phyloP scores from a whole-genome alignment of 2,113 vertebrate genomes.

The Thymallus thymallus region DNA sequence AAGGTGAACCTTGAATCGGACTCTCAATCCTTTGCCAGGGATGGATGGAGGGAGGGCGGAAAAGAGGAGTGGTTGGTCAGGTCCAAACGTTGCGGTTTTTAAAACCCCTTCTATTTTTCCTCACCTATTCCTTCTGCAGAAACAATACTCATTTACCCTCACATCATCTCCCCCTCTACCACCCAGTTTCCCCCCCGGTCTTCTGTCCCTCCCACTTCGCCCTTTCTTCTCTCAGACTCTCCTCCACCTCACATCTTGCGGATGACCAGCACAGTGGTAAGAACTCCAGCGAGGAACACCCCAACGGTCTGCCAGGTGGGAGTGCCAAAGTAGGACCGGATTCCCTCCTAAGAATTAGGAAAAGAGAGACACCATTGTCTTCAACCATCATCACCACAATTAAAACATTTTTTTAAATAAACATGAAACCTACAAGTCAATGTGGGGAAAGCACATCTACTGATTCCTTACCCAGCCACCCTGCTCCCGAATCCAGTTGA shows the following conservation, averaged over 20 bases:
- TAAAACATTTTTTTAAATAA: neutral
- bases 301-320: conserved; percentile 88
- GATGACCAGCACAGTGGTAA: conserved; percentile 83
- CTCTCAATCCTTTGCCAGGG: conserved; percentile 21
- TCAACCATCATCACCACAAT: neutral
- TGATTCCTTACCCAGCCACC: conserved; percentile 86
- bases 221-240: conserved; percentile 9
- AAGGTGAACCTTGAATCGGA: conserved; percentile 15
- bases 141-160: neutral
- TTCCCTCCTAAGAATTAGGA: conserved; percentile 76
- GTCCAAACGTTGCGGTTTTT: conserved; percentile 23
- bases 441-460: neutral
- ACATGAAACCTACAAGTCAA: neutral
- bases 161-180: conserved; percentile 2
- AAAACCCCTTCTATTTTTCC: conserved; percentile 13
- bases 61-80: conserved; percentile 14
- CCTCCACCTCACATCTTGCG: conserved; percentile 77
- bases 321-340: conserved; percentile 84
- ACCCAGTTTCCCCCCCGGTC: neutral
- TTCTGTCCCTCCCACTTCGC: conserved; percentile 3
- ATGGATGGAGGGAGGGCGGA: conserved; percentile 11
- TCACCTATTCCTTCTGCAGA: conserved; percentile 1
- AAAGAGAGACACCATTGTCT: neutral
- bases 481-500: conserved; percentile 89
- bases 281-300: conserved; percentile 84